Conservation (phyloP, 2,113 vertebrate genomes). For the Rhinolophus ferrumequinum region DNA sequence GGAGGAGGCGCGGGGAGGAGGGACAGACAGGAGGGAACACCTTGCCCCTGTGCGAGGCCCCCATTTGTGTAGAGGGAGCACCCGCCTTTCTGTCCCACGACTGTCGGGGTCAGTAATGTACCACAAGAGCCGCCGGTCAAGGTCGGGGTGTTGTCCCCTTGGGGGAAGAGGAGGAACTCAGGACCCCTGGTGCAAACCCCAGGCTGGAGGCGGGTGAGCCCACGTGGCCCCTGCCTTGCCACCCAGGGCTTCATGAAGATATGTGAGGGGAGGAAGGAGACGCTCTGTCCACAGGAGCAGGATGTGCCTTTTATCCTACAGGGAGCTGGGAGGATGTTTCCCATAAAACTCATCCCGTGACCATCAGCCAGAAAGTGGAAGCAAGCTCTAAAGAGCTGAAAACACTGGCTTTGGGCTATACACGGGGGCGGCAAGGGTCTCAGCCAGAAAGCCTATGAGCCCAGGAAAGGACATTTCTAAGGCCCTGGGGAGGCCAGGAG, state of each 20-base stretch:
- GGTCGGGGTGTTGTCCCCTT: accelerated
- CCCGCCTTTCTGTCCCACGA: neutral
- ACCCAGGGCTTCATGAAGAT: neutral
- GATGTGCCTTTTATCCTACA: slow-evolving; percentile 72
- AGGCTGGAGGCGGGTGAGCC: neutral
- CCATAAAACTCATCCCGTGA: slow-evolving; percentile 45
- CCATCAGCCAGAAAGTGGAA: slow-evolving; percentile 68
- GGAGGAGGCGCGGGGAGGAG: neutral
- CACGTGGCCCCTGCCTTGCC: neutral
- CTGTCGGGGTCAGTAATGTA: too few relatives aligned
- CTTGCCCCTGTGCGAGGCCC: accelerated
- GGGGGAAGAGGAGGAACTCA: accelerated
- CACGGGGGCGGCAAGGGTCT: slow-evolving; percentile 32
- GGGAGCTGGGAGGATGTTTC: slow-evolving; percentile 32
- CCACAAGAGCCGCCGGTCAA: neutral
- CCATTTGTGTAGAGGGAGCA: neutral
- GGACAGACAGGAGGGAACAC: too few relatives aligned
- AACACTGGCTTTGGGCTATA: slow-evolving; percentile 54
- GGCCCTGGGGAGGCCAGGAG: accelerated
- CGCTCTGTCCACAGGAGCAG: neutral
- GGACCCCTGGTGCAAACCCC: accelerated
- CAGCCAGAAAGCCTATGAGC: slow-evolving; percentile 64
- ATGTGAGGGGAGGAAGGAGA: slow-evolving; percentile 6
- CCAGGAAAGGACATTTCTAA: neutral
- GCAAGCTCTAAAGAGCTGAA: slow-evolving; percentile 54